phyloP scores from a whole-genome alignment of 2,797 vertebrate species.

The Glyptemys insculpta region DNA sequence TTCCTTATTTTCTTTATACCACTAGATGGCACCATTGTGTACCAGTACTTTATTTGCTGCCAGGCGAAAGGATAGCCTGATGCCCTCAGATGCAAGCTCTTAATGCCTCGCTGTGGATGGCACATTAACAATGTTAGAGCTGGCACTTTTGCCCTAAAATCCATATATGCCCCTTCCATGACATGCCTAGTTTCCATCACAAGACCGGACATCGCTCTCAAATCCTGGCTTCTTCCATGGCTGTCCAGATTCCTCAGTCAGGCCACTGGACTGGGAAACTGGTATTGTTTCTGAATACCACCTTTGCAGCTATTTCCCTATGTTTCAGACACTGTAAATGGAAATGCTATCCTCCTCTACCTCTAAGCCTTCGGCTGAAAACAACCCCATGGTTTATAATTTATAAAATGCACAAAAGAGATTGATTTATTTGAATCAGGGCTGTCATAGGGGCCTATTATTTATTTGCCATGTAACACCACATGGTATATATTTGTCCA shows the following conservation, averaged over 20 bases:
- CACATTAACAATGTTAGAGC: not conserved
- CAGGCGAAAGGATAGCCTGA: not conserved
- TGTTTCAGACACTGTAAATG: not conserved
- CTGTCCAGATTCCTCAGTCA: not conserved
- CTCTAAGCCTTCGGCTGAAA: not conserved
- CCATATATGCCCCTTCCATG: not conserved
- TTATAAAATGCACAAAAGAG: not conserved
- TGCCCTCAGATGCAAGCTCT: not conserved
- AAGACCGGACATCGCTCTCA: not conserved
- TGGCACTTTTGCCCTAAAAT: not conserved
- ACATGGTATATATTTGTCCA: not conserved
- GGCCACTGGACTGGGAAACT: not conserved
- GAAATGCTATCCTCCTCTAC: not conserved
- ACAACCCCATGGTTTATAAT: not conserved
- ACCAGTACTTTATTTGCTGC: not conserved
- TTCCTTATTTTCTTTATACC: not conserved
- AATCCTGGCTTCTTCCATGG: not conserved
- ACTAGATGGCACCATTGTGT: not conserved
- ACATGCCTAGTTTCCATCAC: rapidly evolving
- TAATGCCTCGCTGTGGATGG: not conserved
- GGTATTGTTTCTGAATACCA: not conserved
- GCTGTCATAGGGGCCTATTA: not conserved
- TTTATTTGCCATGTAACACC: not conserved
- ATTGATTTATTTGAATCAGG: not conserved
- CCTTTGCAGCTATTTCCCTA: not conserved